These are phyloP conservation scores for Eristalinus sepulchralis DNA, from an alignment of 2,888 invertebrate species.

Conservation along the genomic window DNA sequence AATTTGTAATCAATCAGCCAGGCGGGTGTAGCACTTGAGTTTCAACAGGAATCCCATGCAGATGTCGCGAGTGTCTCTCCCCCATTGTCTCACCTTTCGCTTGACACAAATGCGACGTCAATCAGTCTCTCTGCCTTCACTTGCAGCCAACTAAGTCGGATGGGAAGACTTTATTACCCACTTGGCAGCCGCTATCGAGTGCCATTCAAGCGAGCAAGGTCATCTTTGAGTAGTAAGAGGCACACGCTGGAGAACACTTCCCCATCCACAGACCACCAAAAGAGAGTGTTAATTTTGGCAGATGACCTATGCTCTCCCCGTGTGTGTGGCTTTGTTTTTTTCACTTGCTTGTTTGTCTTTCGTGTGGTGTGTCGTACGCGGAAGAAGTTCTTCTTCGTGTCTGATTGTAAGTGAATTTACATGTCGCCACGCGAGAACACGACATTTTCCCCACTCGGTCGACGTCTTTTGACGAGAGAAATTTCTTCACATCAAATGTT, in stretches of 20 bases:
- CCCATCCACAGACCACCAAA: not conserved
- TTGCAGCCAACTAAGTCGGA: not conserved
- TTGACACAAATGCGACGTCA: not conserved
- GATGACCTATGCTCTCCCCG: not conserved
- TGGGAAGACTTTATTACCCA: not conserved
- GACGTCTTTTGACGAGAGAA: not conserved
- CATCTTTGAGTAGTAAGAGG: not conserved
- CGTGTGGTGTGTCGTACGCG: not conserved
- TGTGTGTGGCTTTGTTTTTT: not conserved
- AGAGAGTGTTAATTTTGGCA: not conserved
- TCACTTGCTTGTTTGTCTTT: not conserved
- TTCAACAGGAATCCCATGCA: not conserved
- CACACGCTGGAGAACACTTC: not conserved
- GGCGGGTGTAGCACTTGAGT: not conserved
- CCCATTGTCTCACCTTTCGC: not conserved
- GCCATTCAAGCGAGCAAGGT: not conserved
- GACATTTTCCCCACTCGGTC: not conserved
- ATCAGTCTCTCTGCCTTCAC: not conserved
- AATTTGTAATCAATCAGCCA: not conserved
- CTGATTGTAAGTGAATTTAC: not conserved
- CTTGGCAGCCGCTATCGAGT: not conserved
- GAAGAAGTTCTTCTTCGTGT: not conserved
- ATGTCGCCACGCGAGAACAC: not conserved
- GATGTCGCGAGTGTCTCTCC: not conserved
- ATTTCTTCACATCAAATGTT: not conserved